phyloP scores from a whole-genome alignment of 2,888 invertebrate species.

The Reticulitermes lucifugus region DNA sequence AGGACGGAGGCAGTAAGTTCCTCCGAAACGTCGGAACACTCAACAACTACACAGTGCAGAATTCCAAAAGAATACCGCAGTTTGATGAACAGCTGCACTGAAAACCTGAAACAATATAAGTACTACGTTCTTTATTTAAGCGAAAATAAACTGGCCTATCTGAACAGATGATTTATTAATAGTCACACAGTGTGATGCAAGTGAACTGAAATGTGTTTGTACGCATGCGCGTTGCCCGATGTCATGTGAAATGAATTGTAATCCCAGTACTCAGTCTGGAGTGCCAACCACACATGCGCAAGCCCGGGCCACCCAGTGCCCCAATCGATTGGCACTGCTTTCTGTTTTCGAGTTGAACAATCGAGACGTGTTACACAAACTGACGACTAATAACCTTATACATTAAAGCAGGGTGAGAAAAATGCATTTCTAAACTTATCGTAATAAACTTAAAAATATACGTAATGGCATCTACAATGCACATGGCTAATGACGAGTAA shows the following conservation, averaged over 20 bases:
- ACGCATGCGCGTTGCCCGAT: background rate
- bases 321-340: slow-evolving; percentile 10
- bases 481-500: background rate
- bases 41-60: too few species aligned
- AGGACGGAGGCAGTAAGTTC: too few species aligned
- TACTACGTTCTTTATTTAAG: too few species aligned
- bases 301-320: slow-evolving; percentile 26
- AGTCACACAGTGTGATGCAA: too few species aligned
- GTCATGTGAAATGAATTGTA: slow-evolving; percentile 15
- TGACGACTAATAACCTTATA: slow-evolving; percentile 14
- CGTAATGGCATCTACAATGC: background rate
- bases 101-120: too few species aligned
- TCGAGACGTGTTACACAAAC: slow-evolving; percentile 9
- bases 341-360: slow-evolving; percentile 35
- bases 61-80: too few species aligned
- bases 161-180: too few species aligned
- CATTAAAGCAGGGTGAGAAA: background rate
- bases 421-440: background rate
- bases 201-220: too few species aligned
- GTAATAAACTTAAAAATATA: background rate
- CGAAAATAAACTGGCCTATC: too few species aligned
- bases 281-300: background rate
- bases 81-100: too few species aligned
- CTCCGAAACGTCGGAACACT: too few species aligned
- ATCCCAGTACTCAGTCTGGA: background rate